Evolutionary conservation across 2,797 vertebrate genomes (phyloP).

Genomic region (Gallinago solitaria): DNA sequence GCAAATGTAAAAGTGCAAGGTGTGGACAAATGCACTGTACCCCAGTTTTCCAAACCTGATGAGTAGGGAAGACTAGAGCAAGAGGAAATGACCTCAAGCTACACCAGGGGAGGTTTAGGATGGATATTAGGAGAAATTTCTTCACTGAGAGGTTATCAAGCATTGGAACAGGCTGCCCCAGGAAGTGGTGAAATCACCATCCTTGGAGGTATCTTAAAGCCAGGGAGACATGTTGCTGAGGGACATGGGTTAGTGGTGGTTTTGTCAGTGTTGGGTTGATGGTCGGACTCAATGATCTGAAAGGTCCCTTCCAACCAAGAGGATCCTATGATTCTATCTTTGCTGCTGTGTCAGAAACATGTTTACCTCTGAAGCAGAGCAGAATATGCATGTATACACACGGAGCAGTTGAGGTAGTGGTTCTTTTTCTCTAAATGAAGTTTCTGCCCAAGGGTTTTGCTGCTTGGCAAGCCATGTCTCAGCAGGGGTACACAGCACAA

Average conservation of each 20-base stretch:
- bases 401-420: background rate
- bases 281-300: background rate
- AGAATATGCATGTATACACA: background rate
- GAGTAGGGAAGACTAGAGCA: background rate
- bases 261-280: background rate
- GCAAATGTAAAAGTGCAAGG: rapidly evolving
- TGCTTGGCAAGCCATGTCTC: background rate
- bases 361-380: background rate
- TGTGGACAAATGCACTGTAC: background rate
- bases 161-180: background rate
- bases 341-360: background rate
- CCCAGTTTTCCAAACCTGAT: rapidly evolving
- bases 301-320: background rate
- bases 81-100: background rate
- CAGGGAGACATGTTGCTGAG: background rate
- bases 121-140: background rate
- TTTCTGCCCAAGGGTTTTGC: background rate
- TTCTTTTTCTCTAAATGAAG: background rate
- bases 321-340: background rate
- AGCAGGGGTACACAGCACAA: background rate
- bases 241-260: background rate
- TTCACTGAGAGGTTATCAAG: background rate
- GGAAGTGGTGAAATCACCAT: background rate
- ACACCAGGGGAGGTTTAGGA: background rate
- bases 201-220: background rate